Evolutionary conservation across 1,140 invertebrate genomes (phyloP), one percentile per base, ranked within the genome.

Genomic region (Drosophila santomea): DNA sequence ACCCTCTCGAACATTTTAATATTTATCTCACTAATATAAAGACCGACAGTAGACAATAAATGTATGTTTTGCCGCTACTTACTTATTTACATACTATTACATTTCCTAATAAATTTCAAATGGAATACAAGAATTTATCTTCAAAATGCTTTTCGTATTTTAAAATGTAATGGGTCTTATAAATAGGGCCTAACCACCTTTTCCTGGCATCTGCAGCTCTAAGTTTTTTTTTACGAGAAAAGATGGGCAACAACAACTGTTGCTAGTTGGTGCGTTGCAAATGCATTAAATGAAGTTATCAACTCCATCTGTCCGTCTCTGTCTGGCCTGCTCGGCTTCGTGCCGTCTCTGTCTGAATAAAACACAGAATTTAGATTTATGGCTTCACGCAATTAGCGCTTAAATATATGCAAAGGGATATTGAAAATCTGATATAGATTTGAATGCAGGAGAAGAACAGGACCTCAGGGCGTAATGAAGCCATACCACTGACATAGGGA

Each of bases 371-470:
- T 84, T 58, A 84, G 69, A 91, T 91, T 91, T 91, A 91, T 91
- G 80, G 82, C 80, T 91, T 91, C 88, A 91, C 82, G 88, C 88
- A 91, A 91, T 91, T 91, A 91, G 77, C 74, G 77, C 74, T 83
- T 77, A 88, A 91, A 91, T 90, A 74, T 88, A 90, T 86, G 82
- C 86, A 90, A 90, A 84, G 80, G 69, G 77, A 88, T 89, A 84
- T 89, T 78, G 84, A 84, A 79, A 78, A 64, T 74, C 47, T 45
- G 51, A 61, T 35, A 74, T 55, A 75, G 50, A 80, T 55, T 74
- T 58, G 48, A 59, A 25, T 51, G 61, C 74, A 68, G 45, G 43
- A 55, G 35, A 57, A 61, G 20, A 57, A 55, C 78, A 86, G 81
- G 69, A 78, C 75, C 69, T 69, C 17, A 23, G 69, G 61, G 69